These are phyloP conservation scores for Trichogramma pretiosum DNA, from an alignment of 1,140 invertebrate genomes.

Conservation along the genomic window DNA sequence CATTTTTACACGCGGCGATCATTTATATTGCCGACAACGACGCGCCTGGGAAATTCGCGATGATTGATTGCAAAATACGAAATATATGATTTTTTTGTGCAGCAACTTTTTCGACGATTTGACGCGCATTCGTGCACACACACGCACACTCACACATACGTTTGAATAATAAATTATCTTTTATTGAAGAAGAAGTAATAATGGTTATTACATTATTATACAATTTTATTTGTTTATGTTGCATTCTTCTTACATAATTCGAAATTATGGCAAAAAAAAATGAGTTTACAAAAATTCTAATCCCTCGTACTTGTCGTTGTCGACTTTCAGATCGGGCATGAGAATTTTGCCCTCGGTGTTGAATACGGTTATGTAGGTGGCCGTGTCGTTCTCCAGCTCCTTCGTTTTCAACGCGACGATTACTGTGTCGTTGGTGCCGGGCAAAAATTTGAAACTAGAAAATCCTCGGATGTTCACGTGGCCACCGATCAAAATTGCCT, in stretches of 20 bases:
- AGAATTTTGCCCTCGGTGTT: slow-evolving; percentile 73
- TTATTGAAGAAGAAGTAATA: too few relatives aligned
- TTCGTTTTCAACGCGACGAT: slow-evolving; percentile 92
- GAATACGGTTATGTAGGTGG: slow-evolving; percentile 86
- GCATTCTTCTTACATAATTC: slow-evolving; percentile 24
- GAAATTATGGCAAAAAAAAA: slow-evolving; percentile 10
- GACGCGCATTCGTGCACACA: too few relatives aligned
- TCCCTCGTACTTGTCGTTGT: slow-evolving; percentile 92
- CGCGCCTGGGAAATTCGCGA: too few relatives aligned
- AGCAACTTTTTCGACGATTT: too few relatives aligned
- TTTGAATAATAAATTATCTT: too few relatives aligned
- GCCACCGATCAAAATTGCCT: slow-evolving; percentile 57
- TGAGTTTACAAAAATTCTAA: slow-evolving; percentile 82
- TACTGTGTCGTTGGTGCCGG: slow-evolving; percentile 74
- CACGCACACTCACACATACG: too few relatives aligned
- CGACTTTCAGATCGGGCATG: slow-evolving; percentile 73
- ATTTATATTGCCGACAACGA: too few relatives aligned
- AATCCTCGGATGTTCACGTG: slow-evolving; percentile 77
- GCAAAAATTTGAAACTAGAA: slow-evolving; percentile 97
- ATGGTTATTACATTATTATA: too few relatives aligned
- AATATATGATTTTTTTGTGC: too few relatives aligned
- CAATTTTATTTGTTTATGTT: too few relatives aligned
- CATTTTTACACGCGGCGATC: too few relatives aligned
- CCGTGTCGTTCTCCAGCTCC: slow-evolving; percentile 80
- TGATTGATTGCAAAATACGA: too few relatives aligned